Conservation (phyloP, 1,140 invertebrate genomes). For the Caenorhabditis inopinata region DNA sequence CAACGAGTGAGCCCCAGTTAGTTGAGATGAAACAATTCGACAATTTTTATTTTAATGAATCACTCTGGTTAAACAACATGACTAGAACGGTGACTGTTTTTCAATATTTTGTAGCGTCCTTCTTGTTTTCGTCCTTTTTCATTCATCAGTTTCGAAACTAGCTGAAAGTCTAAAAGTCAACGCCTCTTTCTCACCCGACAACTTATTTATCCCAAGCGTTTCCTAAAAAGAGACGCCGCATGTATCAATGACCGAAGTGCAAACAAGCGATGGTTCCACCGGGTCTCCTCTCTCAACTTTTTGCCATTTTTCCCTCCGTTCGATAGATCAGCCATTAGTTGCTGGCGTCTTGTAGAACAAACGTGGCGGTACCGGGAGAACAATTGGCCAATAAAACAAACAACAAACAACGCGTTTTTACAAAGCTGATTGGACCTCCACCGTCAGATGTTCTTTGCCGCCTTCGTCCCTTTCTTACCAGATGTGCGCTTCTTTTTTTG, state of each 20-base stretch:
- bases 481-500: neutral
- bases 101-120: too few relatives aligned
- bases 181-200: neutral
- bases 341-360: conserved; percentile 15
- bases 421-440: conserved; percentile 22
- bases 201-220: conserved; percentile 3
- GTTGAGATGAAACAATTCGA: too few relatives aligned
- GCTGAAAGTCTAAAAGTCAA: neutral
- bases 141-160: neutral
- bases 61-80: too few relatives aligned
- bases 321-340: conserved; percentile 27
- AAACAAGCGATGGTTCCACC: conserved; percentile 30
- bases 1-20: too few relatives aligned
- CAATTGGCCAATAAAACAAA: conserved; percentile 7
- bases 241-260: conserved; percentile 28
- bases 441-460: conserved; percentile 12
- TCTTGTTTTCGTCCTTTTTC: too few relatives aligned
- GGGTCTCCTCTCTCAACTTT: conserved; percentile 3
- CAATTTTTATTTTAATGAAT: too few relatives aligned
- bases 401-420: conserved; percentile 13
- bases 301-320: conserved; percentile 2
- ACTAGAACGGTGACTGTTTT: too few relatives aligned
- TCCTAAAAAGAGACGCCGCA: conserved; percentile 21
- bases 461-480: neutral
- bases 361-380: neutral